These are phyloP conservation scores for Phaethon lepturus DNA, from an alignment of 2,113 vertebrate genomes.

Conservation along the genomic window DNA sequence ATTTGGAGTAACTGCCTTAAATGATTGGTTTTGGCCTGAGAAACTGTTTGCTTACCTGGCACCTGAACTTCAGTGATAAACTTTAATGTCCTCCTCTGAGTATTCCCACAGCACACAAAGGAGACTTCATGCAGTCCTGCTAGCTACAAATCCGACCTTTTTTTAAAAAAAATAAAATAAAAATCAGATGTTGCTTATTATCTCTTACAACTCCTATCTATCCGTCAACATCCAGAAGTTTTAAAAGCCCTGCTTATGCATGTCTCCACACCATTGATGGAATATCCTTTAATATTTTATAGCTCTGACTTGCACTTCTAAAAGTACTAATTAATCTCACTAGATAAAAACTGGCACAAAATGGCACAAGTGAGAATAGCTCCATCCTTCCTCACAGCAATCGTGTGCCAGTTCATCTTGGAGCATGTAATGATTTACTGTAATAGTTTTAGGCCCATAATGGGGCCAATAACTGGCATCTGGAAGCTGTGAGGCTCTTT, in stretches of 20 bases:
- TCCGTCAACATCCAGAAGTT: not conserved
- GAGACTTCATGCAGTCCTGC: not conserved
- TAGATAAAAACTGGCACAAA: slow-evolving; percentile 71
- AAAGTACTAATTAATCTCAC: slow-evolving; percentile 77
- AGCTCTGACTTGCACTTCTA: slow-evolving; percentile 66
- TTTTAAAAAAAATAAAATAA: not conserved
- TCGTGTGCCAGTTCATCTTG: slow-evolving; percentile 64
- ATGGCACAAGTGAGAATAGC: slow-evolving; percentile 62
- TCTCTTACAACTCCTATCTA: not conserved
- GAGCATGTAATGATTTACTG: slow-evolving; percentile 64
- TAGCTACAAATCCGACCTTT: not conserved
- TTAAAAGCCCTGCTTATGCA: slow-evolving; percentile 38
- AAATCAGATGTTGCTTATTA: slow-evolving; percentile 21
- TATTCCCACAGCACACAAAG: not conserved
- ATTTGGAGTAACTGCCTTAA: slow-evolving; percentile 36
- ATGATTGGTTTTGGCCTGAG: slow-evolving; percentile 41
- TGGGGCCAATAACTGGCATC: slow-evolving; percentile 71
- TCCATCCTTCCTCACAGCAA: slow-evolving; percentile 51
- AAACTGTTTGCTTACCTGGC: slow-evolving; percentile 67
- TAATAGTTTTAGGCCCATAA: slow-evolving; percentile 56
- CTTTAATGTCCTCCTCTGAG: slow-evolving; percentile 37
- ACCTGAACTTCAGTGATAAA: slow-evolving; percentile 54
- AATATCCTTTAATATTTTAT: slow-evolving; percentile 65
- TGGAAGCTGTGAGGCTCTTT: slow-evolving; percentile 71
- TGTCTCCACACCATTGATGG: slow-evolving; percentile 20